Evolutionary conservation across 2,113 vertebrate species (phyloP).

Genomic region (Microtus oregoni): DNA sequence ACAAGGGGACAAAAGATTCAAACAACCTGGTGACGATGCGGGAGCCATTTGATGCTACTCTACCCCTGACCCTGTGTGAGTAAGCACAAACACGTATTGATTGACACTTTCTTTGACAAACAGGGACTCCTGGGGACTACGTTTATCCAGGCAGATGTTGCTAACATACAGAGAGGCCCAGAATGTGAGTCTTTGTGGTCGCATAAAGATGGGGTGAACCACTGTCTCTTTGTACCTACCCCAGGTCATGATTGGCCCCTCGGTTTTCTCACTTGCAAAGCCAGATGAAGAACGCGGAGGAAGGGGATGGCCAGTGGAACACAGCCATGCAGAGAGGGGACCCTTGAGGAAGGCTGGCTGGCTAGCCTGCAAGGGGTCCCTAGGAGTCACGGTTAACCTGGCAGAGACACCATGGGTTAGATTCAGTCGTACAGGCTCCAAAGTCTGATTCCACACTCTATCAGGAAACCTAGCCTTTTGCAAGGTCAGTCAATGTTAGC

Average conservation of each 20-base stretch:
- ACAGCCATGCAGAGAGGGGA: background rate
- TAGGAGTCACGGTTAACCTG: background rate
- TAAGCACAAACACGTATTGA: rapidly evolving
- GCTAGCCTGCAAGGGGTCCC: background rate
- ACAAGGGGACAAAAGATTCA: background rate
- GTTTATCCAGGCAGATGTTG: background rate
- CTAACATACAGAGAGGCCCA: background rate
- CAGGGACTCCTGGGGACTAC: background rate
- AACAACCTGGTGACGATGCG: rapidly evolving
- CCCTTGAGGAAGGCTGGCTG: background rate
- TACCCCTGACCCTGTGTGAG: background rate
- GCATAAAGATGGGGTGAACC: background rate
- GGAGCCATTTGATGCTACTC: rapidly evolving
- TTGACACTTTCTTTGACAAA: background rate
- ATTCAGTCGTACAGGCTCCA: background rate
- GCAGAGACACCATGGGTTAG: background rate
- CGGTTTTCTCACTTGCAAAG: background rate
- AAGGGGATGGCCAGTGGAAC: background rate
- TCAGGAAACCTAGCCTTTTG: background rate
- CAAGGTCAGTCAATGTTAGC: background rate
- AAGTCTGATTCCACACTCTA: background rate
- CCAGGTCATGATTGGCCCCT: background rate
- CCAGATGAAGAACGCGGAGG: background rate
- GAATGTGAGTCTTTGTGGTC: background rate
- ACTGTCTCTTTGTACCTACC: background rate